These are phyloP conservation scores for Gymnodraco acuticeps DNA, from an alignment of 2,797 vertebrate genomes.

Conservation along the genomic window DNA sequence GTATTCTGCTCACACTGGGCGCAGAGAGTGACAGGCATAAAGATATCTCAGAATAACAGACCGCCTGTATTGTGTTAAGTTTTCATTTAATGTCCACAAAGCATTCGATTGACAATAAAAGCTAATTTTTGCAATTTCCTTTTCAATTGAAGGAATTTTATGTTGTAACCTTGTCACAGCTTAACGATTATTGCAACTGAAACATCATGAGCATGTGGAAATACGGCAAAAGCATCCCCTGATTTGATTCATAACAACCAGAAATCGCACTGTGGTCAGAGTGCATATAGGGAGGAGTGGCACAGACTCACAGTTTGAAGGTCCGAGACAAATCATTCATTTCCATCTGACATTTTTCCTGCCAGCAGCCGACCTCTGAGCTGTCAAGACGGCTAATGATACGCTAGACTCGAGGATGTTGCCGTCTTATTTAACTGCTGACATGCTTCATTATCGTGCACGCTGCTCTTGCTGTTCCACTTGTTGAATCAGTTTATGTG, in stretches of 20 bases:
- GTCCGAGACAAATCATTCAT: neutral
- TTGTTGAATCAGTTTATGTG: slow-evolving; percentile 23
- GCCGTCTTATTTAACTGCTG: neutral
- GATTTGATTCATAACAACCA: neutral
- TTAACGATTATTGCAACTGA: too few species aligned
- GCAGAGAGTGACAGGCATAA: slow-evolving; percentile 22
- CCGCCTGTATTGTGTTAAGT: neutral
- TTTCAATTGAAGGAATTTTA: slow-evolving; percentile 2
- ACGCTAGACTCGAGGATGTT: neutral
- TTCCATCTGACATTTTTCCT: neutral
- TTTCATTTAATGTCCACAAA: slow-evolving; percentile 16
- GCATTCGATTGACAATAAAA: slow-evolving; percentile 14
- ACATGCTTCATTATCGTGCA: slow-evolving; percentile 13
- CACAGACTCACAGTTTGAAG: neutral
- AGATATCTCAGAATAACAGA: slow-evolving; percentile 6
- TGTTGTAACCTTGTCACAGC: too few species aligned
- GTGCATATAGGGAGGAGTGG: neutral
- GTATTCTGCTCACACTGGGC: neutral
- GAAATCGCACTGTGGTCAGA: slow-evolving; percentile 1
- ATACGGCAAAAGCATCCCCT: too few species aligned
- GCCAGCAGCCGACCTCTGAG: neutral
- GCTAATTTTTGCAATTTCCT: slow-evolving; percentile 1
- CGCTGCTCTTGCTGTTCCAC: slow-evolving; percentile 8
- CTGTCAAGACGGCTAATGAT: slow-evolving; percentile 3
- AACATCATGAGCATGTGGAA: too few species aligned